Evolutionary conservation across 2,113 vertebrate genomes (phyloP).

Genomic region (Phylloscopus trochiloides): DNA sequence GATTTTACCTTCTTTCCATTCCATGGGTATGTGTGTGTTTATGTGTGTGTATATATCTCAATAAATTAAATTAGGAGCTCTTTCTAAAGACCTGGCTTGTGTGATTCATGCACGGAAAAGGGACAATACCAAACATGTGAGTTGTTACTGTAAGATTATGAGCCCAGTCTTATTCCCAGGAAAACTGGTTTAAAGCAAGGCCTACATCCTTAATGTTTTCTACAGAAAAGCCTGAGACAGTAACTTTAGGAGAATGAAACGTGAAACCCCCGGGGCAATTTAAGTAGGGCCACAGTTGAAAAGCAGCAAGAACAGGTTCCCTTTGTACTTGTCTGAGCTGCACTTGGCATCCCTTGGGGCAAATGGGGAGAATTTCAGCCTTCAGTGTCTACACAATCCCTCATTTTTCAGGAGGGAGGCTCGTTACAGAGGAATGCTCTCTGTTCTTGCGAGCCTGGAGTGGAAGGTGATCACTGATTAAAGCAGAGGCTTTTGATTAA

Average conservation of each 20-base stretch:
- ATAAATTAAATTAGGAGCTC: neutral
- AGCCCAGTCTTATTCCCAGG: constrained; percentile 32
- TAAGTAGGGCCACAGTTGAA: constrained; percentile 31
- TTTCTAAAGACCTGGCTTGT: neutral
- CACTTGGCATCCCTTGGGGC: constrained; percentile 64
- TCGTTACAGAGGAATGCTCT: constrained; percentile 50
- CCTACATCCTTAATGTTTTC: constrained; percentile 46
- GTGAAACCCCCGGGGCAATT: constrained; percentile 32
- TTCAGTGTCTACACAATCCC: constrained; percentile 35
- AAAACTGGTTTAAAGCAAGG: neutral
- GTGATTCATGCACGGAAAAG: neutral
- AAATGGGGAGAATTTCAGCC: constrained; percentile 48
- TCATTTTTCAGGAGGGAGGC: constrained; percentile 43
- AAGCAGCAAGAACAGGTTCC: constrained; percentile 63
- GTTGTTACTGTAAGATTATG: neutral
- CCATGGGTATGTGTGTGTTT: neutral
- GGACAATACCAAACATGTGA: constrained; percentile 10
- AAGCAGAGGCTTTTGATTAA: constrained; percentile 41
- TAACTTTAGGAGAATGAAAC: constrained; percentile 60
- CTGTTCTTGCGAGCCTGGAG: neutral
- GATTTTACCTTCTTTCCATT: neutral
- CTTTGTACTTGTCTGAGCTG: constrained; percentile 45
- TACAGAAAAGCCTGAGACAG: constrained; percentile 49
- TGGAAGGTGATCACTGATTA: constrained; percentile 58
- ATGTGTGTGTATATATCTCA: neutral